Percentiles rank a stretch among this genome's conserved stretches.
Conservation (phyloP, 2,797 vertebrate genomes). For the Xerus rutilus region DNA sequence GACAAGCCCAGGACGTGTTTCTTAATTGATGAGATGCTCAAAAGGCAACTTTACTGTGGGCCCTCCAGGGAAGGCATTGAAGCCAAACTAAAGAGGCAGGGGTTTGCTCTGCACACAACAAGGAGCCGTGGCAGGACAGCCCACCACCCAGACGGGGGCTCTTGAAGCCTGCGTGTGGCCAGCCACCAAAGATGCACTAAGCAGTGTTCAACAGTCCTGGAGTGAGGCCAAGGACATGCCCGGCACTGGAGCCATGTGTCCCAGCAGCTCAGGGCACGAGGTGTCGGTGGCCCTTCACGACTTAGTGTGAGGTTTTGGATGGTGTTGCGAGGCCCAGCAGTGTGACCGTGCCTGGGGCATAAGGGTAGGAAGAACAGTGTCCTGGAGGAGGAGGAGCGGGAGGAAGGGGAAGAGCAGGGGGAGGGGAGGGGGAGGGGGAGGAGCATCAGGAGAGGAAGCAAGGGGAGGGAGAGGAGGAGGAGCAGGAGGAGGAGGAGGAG, state of each 20-base stretch:
- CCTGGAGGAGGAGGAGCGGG: no score
- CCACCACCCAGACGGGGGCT: accelerated
- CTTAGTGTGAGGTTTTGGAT: no score
- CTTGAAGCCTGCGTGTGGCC: accelerated
- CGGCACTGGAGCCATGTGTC: no score
- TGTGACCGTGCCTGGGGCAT: neutral
- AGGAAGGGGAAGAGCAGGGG: no score
- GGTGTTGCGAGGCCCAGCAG: neutral
- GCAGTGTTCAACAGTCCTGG: no score
- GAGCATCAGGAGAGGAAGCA: no score
- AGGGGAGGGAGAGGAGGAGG: no score
- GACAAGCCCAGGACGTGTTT: neutral
- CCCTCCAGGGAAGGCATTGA: no score
- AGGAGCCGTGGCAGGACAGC: accelerated
- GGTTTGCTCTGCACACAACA: accelerated
- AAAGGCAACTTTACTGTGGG: no score
- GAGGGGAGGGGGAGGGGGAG: no score
- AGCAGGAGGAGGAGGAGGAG: no score
- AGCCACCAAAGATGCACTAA: neutral
- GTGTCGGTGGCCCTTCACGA: accelerated
- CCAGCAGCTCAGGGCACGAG: no score
- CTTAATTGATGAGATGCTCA: neutral
- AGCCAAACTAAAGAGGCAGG: neutral
- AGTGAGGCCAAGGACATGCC: neutral
- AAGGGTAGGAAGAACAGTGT: neutral